Conservation (phyloP, 2,888 invertebrate species). For the Drosophila mimica region DNA sequence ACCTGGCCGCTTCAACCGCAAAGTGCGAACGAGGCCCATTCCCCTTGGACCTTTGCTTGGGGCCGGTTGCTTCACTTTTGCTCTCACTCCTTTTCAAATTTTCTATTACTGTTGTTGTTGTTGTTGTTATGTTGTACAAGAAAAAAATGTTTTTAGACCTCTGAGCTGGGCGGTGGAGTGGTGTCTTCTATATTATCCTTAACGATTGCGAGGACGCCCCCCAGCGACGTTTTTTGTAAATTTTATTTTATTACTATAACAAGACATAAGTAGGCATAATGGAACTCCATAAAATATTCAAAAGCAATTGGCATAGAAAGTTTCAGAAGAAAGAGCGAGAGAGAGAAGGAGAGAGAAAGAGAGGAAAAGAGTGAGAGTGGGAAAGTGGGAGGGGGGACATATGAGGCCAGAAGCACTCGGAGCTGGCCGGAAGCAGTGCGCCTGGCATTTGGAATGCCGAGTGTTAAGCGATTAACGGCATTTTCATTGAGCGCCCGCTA, state of each 20-base stretch:
- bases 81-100: constrained; percentile 26
- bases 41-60: constrained; percentile 14
- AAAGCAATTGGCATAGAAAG: constrained; percentile 80
- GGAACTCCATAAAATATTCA: constrained; percentile 82
- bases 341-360: no score
- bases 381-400: constrained; percentile 12
- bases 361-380: background rate
- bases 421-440: constrained; percentile 13
- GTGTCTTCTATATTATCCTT: constrained; percentile 57
- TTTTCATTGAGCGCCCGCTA: constrained; percentile 45
- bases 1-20: constrained; percentile 25
- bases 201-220: constrained; percentile 57
- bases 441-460: constrained; percentile 34
- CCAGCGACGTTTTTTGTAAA: constrained; percentile 62
- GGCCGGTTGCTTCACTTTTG: constrained; percentile 29
- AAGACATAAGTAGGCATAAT: constrained; percentile 83
- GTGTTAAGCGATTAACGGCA: constrained; percentile 74
- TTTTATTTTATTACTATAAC: constrained; percentile 83
- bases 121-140: constrained; percentile 37
- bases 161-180: constrained; percentile 30
- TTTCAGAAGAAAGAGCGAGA: constrained; percentile 24
- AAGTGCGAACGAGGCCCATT: background rate
- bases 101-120: constrained; percentile 14
- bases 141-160: constrained; percentile 55
- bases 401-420: constrained; percentile 30